phyloP scores from a whole-genome alignment of 1,140 invertebrate species.

The Gonioctena quinquepunctata region DNA sequence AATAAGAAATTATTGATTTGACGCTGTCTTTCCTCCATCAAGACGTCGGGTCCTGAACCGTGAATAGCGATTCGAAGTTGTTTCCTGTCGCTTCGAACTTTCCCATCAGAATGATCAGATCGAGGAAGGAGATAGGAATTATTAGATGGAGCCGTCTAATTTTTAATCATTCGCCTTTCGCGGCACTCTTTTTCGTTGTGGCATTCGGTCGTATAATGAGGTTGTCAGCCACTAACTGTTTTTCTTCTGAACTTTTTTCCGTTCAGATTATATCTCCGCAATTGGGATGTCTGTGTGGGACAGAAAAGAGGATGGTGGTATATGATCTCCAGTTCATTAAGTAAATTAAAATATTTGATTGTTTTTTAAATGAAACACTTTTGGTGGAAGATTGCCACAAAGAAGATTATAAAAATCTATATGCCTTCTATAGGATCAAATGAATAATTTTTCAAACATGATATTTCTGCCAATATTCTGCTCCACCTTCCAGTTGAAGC shows the following conservation, averaged over 20 bases:
- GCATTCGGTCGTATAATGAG: not conserved
- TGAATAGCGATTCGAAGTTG: not conserved
- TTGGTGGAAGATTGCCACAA: too few relatives aligned
- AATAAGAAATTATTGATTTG: conserved; percentile 5
- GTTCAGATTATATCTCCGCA: too few relatives aligned
- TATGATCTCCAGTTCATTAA: too few relatives aligned
- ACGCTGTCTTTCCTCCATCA: not conserved
- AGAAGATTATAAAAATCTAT: too few relatives aligned
- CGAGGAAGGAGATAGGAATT: not conserved
- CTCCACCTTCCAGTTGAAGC: too few relatives aligned
- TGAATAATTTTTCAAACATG: too few relatives aligned
- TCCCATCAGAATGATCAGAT: not conserved
- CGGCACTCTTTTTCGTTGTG: not conserved
- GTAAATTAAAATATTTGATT: too few relatives aligned
- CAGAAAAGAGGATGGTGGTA: too few relatives aligned
- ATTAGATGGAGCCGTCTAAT: not conserved
- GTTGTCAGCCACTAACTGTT: not conserved
- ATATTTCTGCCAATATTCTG: too few relatives aligned
- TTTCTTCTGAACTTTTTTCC: not conserved
- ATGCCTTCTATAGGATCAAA: too few relatives aligned
- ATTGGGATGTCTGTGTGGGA: too few relatives aligned
- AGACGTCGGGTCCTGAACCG: not conserved
- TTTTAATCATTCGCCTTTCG: not conserved
- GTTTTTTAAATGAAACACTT: too few relatives aligned
- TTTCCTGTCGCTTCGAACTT: not conserved